Percentiles rank a stretch among this genome's conserved stretches.
These are phyloP conservation scores for Lacerta viridis DNA, from an alignment of 2,797 vertebrate genomes.

Conservation along the genomic window DNA sequence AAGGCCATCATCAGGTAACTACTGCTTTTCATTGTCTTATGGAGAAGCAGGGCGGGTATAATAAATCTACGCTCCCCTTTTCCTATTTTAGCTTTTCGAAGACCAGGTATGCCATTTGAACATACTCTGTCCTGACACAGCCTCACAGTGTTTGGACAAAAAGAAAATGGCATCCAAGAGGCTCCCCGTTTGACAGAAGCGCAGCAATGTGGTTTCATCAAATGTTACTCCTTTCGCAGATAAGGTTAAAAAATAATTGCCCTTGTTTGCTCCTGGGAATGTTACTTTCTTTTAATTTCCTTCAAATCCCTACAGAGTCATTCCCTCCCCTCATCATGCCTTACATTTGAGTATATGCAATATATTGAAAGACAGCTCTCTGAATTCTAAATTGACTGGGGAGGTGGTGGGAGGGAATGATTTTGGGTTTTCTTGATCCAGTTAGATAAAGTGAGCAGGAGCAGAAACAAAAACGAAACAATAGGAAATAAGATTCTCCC, in stretches of 20 bases:
- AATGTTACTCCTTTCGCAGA: background rate
- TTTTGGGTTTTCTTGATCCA: background rate
- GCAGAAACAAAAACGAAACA: background rate
- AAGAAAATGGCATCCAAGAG: background rate
- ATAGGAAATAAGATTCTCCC: slow-evolving; percentile 12
- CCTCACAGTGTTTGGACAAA: background rate
- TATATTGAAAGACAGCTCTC: background rate
- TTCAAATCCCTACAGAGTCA: background rate
- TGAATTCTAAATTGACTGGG: background rate
- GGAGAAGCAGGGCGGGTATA: background rate
- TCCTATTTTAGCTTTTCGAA: background rate
- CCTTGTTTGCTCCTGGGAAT: background rate
- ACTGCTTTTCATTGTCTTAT: background rate
- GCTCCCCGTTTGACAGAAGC: background rate
- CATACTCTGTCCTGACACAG: background rate
- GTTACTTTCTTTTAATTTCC: background rate
- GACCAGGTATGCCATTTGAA: background rate
- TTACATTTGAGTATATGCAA: background rate
- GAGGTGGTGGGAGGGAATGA: background rate
- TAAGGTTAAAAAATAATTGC: background rate
- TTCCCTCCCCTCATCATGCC: background rate
- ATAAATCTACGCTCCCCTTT: background rate
- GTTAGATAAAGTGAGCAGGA: background rate
- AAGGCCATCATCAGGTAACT: background rate
- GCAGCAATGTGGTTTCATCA: background rate